phyloP scores from a whole-genome alignment of 1,140 invertebrate species.

The Rhopalosiphum maidis region DNA sequence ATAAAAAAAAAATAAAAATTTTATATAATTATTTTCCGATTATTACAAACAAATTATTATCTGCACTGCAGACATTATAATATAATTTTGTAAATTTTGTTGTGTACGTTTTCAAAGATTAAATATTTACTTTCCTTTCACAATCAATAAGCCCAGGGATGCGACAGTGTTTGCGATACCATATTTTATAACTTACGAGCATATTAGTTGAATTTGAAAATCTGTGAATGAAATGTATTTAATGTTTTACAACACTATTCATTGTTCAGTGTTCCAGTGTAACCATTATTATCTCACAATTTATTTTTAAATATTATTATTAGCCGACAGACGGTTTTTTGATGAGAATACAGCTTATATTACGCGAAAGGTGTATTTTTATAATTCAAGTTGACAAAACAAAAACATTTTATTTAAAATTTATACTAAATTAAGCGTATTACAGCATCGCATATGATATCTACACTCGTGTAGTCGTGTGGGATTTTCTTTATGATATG shows the following conservation, averaged over 20 bases:
- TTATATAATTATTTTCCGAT: no score
- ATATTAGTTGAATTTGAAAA: not conserved
- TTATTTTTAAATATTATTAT: no score
- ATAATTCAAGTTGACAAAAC: not conserved
- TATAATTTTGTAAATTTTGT: no score
- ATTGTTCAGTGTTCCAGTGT: not conserved
- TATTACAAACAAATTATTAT: no score
- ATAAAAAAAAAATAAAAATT: no score
- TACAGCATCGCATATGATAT: not conserved
- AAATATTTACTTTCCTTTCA: no score
- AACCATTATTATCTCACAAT: not conserved
- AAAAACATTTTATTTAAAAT: not conserved
- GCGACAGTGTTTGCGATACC: no score
- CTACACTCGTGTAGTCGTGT: not conserved
- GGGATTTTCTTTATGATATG: not conserved
- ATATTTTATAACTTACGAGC: not conserved
- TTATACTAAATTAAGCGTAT: not conserved
- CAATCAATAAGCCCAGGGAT: not conserved
- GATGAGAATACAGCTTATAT: not conserved
- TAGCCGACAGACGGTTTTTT: not conserved
- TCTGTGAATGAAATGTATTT: not conserved
- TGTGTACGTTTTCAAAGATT: no score
- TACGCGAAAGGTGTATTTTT: not conserved
- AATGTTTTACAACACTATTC: not conserved
- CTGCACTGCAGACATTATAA: no score